A percentile compares a stretch with the other conserved stretches of the same genome.
phyloP scores from a whole-genome alignment of 2,113 vertebrate species.

The Triplophysa tibetana region DNA sequence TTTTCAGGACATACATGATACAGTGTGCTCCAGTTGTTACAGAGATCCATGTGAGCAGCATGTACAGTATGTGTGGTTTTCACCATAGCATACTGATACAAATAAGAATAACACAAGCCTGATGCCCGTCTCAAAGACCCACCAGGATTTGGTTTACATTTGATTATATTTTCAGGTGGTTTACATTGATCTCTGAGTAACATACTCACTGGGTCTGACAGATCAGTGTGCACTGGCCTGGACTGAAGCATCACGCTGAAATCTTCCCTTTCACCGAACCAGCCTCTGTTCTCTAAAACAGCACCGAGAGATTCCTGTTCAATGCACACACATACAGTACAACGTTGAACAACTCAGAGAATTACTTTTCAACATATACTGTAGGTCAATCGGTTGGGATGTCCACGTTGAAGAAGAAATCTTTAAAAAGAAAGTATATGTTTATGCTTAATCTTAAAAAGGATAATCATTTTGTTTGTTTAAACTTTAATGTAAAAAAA shows the following conservation, averaged over 20 bases:
- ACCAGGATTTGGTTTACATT: background rate
- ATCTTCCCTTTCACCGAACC: constrained; percentile 68
- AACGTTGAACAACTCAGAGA: background rate
- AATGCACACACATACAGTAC: background rate
- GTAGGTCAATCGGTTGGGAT: background rate
- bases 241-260: constrained; percentile 79
- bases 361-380: background rate
- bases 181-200: background rate
- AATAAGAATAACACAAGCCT: background rate
- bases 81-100: background rate
- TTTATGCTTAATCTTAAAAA: too few relatives aligned
- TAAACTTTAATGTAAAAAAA: too few relatives aligned
- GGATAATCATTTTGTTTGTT: too few relatives aligned
- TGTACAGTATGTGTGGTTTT: too few relatives aligned
- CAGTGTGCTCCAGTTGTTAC: background rate
- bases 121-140: background rate
- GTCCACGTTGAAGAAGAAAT: too few relatives aligned
- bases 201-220: constrained; percentile 59
- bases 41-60: background rate
- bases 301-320: constrained; percentile 62
- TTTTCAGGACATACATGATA: constrained; percentile 7
- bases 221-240: constrained; percentile 56
- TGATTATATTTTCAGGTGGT: background rate
- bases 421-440: too few relatives aligned
- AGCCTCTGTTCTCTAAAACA: constrained; percentile 60